Base-by-base conservation (phyloP, 1,140 invertebrate genomes). In the Rhagoletis pomonella region DNA sequence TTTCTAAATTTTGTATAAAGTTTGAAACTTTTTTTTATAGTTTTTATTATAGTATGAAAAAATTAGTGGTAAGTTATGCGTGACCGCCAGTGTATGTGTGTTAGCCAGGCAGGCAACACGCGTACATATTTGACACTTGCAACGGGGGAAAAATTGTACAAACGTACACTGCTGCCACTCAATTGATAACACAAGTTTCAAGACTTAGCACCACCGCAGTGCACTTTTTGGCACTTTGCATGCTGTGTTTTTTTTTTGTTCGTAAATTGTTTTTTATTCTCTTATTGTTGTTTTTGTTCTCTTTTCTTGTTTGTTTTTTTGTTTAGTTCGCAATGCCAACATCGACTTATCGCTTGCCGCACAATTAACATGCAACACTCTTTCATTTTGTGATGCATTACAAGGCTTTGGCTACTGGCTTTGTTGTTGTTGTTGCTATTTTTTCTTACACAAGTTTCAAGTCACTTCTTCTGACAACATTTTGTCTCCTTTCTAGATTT, bases 341-440 rank as follows among this genome's bases (percentile, higher is more conserved):
- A 55, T 55, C 73, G 73, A 81, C 73, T 81, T 81, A 81, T 29
- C 17, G 73, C 73, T 81, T 81, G 73, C 50, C 44, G 47, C 50
- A 81, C 73, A 81, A 58, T 81, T 81, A 81, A 81, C 47, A 81
- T 81, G 73, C 47, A 81, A 81, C 73, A 81, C 44, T 50, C 47
- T 58, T 81, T 81, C 55, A 73, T n/a, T 81, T 58, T 55, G 47
- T 81, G n/a, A 55, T 55, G 42, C 42, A 73, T 17, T 50, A 9
- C 10, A 5, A 62, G 4, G 60, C 1, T 29, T 29, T 29, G 29
- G 29, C 29, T 29, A 29, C 29, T 29, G 29, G 29, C 29, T 29
- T 62, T 62, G 60, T 14, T 62, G 60, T 14, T 62, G 12, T 14
- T 62, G 60, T 5, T 62, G n/a, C 17, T 62, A 4, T 62, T 62